Base-by-base conservation (phyloP, 2,113 vertebrate genomes). In the Lycaon pictus region DNA sequence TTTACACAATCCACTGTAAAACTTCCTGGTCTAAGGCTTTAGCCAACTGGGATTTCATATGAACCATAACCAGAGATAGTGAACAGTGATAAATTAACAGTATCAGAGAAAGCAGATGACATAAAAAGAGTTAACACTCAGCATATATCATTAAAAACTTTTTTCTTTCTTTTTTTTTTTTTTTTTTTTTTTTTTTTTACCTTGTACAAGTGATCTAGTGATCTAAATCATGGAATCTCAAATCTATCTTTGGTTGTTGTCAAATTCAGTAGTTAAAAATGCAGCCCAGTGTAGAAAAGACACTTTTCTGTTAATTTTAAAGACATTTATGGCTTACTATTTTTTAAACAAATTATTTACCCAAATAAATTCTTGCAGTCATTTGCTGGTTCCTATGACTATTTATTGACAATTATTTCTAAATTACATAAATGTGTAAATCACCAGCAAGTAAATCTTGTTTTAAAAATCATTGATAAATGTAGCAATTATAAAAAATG, bases 211-310 rank as follows among this genome's bases (percentile, higher is more conserved):
- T 35, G 22, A 97, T 95, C 86, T 93, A 84, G 51, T 85, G 94
- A 97, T 43, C 65, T 94, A 95, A 97, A 91, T 92, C 87, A 94
- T 95, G 85, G 96, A 97, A 98, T 98, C 95, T 97, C 88, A 97
- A 97, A 96, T 82, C 95, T 84, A 98, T 83, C 53, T 88, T 96
- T 82, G 82, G 37, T 95, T 97, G 67, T 93, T 98, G 93, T 97
- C 13, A n/a, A 98, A 98, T 92, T 82, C 81, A 98, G 96, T 95
- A 97, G 97, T 98, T 98, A 97, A 97, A 97, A 98, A 96, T 97
- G 63, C 67, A 98, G 96, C 69, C 60, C 92, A 97, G 32, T 63
- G 17, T 83, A 51, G 63, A 81, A 90, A 93, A 90, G 71, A 95
- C 93, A 96, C 74, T 97, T 98, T 98, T 98, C 92, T 97, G 95